Percentiles rank a stretch among this genome's conserved stretches.
These are phyloP conservation scores for Odontocerum albicorne DNA, from an alignment of 2,888 invertebrate genomes.

Conservation along the genomic window DNA sequence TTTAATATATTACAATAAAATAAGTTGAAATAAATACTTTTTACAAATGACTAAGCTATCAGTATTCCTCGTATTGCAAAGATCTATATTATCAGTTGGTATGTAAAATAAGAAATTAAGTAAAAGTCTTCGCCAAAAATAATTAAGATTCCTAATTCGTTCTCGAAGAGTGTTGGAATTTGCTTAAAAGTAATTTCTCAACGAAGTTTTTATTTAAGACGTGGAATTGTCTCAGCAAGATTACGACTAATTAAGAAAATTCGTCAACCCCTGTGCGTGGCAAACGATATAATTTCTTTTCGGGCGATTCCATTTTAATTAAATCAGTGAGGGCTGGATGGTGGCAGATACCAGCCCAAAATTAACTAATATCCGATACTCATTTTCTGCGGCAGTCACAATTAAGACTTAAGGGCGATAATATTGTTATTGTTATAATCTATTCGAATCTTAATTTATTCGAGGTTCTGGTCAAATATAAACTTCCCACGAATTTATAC, in stretches of 20 bases:
- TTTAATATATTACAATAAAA: too few relatives aligned
- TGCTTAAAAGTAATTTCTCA: not conserved
- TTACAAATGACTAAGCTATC: too few relatives aligned
- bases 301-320: conserved; percentile 26
- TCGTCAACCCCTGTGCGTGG: conserved; percentile 21
- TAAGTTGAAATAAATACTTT: too few relatives aligned
- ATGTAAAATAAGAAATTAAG: not conserved
- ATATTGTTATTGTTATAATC: too few relatives aligned
- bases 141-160: conserved; percentile 9
- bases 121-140: conserved; percentile 3
- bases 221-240: conserved; percentile 5
- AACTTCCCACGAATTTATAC: too few relatives aligned
- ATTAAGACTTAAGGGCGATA: conserved; percentile 27
- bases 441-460: too few relatives aligned
- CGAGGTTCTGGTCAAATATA: too few relatives aligned
- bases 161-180: not conserved
- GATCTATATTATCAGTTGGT: not conserved
- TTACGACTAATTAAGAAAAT: conserved; percentile 27
- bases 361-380: conserved; percentile 22
- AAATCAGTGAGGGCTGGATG: conserved; percentile 19
- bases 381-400: conserved; percentile 14
- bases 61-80: too few relatives aligned
- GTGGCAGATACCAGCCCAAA: conserved; percentile 16
- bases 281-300: conserved; percentile 21
- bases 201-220: conserved; percentile 7